A percentile compares a stretch with the other conserved stretches of the same genome.
Evolutionary conservation across 2,797 vertebrate genomes (phyloP).

Genomic region (Hippocampus kuda): DNA sequence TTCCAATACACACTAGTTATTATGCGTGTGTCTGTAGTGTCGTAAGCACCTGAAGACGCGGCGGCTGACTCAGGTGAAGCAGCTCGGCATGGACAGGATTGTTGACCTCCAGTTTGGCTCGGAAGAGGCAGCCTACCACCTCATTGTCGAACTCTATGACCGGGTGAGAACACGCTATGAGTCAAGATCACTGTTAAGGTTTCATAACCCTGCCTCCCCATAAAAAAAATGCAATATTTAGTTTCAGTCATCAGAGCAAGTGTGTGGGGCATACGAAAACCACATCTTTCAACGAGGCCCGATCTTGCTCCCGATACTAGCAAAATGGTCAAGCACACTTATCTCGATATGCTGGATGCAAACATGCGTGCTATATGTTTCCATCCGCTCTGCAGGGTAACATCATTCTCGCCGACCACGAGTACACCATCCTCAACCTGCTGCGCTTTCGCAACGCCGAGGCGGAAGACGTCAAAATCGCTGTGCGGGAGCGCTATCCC

Average conservation of each 20-base stretch:
- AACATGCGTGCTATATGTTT: neutral
- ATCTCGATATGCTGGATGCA: neutral
- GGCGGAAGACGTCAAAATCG: conserved; percentile 87
- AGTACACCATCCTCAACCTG: conserved; percentile 89
- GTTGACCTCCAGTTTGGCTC: conserved; percentile 96
- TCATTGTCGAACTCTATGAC: conserved; percentile 93
- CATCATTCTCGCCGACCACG: conserved; percentile 83
- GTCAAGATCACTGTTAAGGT: neutral
- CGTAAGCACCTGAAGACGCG: conserved; percentile 87
- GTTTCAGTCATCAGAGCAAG: no score
- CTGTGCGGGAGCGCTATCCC: conserved; percentile 86
- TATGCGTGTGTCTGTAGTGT: conserved; percentile 64
- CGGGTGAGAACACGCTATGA: conserved; percentile 68
- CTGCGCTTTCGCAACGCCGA: conserved; percentile 86
- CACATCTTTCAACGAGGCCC: no score
- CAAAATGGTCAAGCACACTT: neutral
- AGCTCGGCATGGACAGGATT: conserved; percentile 89
- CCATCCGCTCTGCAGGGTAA: conserved; percentile 74
- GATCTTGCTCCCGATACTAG: no score
- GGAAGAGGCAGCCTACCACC: conserved; percentile 88
- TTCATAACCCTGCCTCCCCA: no score
- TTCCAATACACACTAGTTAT: no score
- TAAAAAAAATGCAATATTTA: no score
- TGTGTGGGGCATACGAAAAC: no score
- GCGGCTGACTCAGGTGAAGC: conserved; percentile 75